phyloP scores from a whole-genome alignment of 2,113 vertebrate genomes.

The Anthoscopus minutus region DNA sequence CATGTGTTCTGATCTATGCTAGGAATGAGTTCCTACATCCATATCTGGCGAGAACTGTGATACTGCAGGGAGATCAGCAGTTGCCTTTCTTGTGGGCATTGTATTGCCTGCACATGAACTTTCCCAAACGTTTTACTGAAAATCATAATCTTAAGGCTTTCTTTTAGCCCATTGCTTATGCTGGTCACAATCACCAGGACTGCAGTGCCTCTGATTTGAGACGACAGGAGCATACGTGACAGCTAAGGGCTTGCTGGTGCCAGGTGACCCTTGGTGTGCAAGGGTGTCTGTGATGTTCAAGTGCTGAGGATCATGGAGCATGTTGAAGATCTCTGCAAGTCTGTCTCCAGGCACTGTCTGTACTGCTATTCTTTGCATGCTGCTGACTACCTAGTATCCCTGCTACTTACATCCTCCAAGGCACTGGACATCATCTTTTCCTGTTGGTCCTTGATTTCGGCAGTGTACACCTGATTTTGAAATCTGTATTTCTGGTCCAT shows the following conservation, averaged over 20 bases:
- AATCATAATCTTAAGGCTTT: not conserved
- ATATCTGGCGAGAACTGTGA: not conserved
- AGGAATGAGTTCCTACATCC: not conserved
- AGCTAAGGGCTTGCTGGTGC: not conserved
- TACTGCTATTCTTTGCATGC: not conserved
- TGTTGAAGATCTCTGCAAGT: not conserved
- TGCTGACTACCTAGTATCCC: not conserved
- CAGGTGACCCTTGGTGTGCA: not conserved
- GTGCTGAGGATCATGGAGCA: not conserved
- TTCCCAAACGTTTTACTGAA: not conserved
- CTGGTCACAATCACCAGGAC: not conserved
- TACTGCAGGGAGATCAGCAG: not conserved
- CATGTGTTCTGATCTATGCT: not conserved
- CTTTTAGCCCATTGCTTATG: not conserved
- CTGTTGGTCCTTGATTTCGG: not conserved
- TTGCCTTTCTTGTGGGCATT: not conserved
- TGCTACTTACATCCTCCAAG: not conserved
- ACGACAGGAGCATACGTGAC: fast-evolving
- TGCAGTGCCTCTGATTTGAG: not conserved
- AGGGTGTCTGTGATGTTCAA: not conserved
- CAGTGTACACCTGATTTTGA: not conserved
- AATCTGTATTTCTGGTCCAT: not conserved
- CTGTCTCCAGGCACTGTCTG: not conserved
- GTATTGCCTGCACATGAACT: not conserved
- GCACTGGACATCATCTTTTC: not conserved